Evolutionary conservation across 2,888 invertebrate genomes (phyloP).

Genomic region (Ornithoptera priamus): DNA sequence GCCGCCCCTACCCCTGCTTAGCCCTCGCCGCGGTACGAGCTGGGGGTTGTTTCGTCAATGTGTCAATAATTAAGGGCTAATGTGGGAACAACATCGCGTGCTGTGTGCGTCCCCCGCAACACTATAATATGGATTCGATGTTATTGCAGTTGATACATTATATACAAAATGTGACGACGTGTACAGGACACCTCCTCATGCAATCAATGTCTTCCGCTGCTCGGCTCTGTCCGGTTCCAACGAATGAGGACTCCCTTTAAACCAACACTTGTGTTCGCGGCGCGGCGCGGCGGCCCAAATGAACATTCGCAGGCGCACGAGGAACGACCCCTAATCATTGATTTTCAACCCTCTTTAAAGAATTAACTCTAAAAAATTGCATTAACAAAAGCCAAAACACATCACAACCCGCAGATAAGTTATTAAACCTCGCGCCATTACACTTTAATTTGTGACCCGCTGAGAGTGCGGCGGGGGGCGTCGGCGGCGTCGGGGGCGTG

Average conservation of each 20-base stretch:
- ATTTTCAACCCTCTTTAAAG: constrained; percentile 47
- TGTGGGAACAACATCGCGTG: constrained; percentile 36
- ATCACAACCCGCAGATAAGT: constrained; percentile 72
- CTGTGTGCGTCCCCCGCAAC: too few relatives aligned
- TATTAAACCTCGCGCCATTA: constrained; percentile 78
- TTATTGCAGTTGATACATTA: too few relatives aligned
- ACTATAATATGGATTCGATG: too few relatives aligned
- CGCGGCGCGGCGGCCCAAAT: too few relatives aligned
- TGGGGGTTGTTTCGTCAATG: constrained; percentile 68
- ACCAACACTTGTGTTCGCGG: too few relatives aligned
- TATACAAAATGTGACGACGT: too few relatives aligned
- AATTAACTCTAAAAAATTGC: constrained; percentile 70
- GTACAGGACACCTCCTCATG: too few relatives aligned
- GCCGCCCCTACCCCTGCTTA: constrained; percentile 38
- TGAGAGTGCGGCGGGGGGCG: constrained; percentile 52
- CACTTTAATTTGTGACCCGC: constrained; percentile 73
- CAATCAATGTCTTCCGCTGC: too few relatives aligned
- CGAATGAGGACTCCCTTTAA: too few relatives aligned
- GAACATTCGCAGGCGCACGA: background rate
- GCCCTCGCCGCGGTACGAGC: background rate
- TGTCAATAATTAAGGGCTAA: constrained; percentile 69
- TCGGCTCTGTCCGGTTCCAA: too few relatives aligned
- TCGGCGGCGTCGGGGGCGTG: background rate
- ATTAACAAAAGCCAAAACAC: constrained; percentile 72
- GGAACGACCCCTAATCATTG: constrained; percentile 33